Base-by-base conservation (phyloP, 2,797 vertebrate genomes). In the Eurystomus glaucurus region DNA sequence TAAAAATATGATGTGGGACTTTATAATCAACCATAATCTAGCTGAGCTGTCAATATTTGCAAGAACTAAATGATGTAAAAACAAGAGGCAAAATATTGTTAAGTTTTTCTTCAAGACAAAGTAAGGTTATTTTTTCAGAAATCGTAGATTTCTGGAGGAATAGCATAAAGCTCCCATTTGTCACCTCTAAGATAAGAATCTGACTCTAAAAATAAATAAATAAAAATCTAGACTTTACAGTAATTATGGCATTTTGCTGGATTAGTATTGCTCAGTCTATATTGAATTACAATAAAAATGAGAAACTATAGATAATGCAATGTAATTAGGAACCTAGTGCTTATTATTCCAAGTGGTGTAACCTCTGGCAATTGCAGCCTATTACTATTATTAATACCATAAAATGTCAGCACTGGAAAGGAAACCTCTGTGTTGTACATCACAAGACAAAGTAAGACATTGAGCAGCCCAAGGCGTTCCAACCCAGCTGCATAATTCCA, bases 351-450 rank as follows among this genome's bases (percentile, higher is more conserved):
- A 93, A 46, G 66, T 62, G 62, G 60, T 51, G 39, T 57, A 55
- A 94, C 69, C 84, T 88, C 78, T 33, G 70, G 79, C 55, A 74
- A 16, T 41, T 6, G 13, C 35, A 91, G 78, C 5, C 52, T 86
- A 31, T 35, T 81, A n/a, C 57, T 72, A 23, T 80, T 43, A 33
- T 13, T 35, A 78, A 74, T 33, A 90, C n/a, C 72, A 78, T 4
- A 88, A 94, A 93, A 94, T 6, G 7, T 43, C 82, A 84, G 82
- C 35, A 86, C 4, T 62, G 72, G 76, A 84, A 91, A 95, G 95
- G 60, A 19, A 87, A 85, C 41, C 8, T 33, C 14, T 20, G 29
- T 26, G n/a, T 33, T 80, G 6, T 11, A 5, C 7, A 35, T 26
- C 51, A 7, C 33, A 85, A 87, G 41, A 71, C 54, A 57, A 79